These are phyloP conservation scores for Crepidodera aurea DNA, from an alignment of 2,888 invertebrate species.

Conservation along the genomic window DNA sequence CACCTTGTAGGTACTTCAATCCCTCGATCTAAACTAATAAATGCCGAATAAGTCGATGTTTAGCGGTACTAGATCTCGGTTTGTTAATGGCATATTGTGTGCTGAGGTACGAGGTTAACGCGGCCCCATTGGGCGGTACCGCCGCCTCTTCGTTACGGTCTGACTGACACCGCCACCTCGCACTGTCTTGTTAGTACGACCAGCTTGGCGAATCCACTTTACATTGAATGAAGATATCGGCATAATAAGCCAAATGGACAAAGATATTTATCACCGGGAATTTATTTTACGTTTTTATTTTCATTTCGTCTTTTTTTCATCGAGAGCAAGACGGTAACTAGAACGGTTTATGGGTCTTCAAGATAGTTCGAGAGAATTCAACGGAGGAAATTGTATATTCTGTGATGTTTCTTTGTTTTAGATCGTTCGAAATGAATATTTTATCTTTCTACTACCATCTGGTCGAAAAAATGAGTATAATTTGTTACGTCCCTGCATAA, in stretches of 20 bases:
- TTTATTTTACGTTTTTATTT: conserved; percentile 22
- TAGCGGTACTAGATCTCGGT: conserved; percentile 36
- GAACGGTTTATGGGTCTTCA: conserved; percentile 46
- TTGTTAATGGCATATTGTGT: conserved; percentile 68
- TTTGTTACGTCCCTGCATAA: too few relatives aligned
- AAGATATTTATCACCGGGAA: conserved; percentile 49
- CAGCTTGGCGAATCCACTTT: conserved; percentile 56
- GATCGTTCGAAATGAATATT: conserved; percentile 7
- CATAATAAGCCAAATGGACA: conserved; percentile 61
- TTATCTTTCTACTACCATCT: background rate
- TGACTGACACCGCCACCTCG: conserved; percentile 62
- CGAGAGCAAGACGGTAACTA: conserved; percentile 44
- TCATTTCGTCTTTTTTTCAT: conserved; percentile 42
- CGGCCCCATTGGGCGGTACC: conserved; percentile 54
- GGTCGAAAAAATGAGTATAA: background rate
- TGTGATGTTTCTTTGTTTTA: conserved; percentile 16
- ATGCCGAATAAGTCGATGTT: conserved; percentile 28
- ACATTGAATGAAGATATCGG: conserved; percentile 63
- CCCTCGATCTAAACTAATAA: background rate
- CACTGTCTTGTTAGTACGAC: conserved; percentile 61
- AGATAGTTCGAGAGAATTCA: conserved; percentile 41
- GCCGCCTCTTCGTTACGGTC: conserved; percentile 56
- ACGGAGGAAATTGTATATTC: conserved; percentile 45
- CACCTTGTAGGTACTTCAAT: background rate
- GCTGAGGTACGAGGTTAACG: conserved; percentile 61